Conservation (phyloP, 2,797 vertebrate genomes). For the Bradypodion ventrale region DNA sequence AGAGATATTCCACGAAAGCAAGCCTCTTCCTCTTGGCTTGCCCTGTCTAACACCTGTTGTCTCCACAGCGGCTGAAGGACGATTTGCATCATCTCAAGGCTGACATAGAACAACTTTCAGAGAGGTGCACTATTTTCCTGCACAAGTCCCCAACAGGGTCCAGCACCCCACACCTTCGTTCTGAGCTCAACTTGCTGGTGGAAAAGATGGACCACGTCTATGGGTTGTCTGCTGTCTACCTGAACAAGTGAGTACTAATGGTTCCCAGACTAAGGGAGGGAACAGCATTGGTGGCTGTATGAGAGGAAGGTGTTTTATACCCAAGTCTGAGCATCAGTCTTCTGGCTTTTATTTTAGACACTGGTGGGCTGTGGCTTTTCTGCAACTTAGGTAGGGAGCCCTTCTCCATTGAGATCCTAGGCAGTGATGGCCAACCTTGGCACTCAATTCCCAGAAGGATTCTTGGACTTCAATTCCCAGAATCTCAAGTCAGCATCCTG, state of each 20-base stretch:
- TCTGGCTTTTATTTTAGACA: no score
- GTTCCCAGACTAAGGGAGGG: background rate
- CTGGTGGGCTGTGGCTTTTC: background rate
- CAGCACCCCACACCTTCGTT: constrained; percentile 82
- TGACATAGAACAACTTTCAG: constrained; percentile 80
- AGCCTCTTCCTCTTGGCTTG: background rate
- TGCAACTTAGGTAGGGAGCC: background rate
- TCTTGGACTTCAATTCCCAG: no score
- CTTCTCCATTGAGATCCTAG: background rate
- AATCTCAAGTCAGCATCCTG: no score
- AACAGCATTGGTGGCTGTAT: no score
- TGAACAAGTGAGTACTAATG: constrained; percentile 86
- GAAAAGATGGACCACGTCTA: constrained; percentile 86
- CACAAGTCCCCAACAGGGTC: constrained; percentile 85
- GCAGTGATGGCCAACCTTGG: no score
- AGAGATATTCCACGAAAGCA: background rate
- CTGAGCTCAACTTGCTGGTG: constrained; percentile 86
- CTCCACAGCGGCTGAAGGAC: constrained; percentile 78
- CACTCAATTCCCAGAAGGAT: no score
- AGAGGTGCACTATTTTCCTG: constrained; percentile 87
- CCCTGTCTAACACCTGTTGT: background rate
- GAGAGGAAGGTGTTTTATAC: background rate
- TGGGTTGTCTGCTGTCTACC: constrained; percentile 86
- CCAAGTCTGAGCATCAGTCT: no score
- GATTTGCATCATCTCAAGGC: constrained; percentile 83